Percentiles rank a stretch among this genome's conserved stretches.
Evolutionary conservation across 2,888 invertebrate species (phyloP).

Genomic region (Thera britannica): DNA sequence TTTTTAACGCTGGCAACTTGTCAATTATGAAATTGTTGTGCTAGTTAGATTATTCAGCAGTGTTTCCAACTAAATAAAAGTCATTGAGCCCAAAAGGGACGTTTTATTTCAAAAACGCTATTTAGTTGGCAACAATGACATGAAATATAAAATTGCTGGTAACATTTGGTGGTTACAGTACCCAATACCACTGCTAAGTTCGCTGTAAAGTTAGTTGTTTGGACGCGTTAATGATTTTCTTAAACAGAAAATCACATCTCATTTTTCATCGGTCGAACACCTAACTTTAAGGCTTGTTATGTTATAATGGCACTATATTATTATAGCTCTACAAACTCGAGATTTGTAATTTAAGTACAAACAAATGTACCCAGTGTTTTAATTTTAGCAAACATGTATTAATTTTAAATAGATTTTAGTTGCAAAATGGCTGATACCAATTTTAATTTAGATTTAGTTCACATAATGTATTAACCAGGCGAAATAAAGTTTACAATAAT

Average conservation of each 20-base stretch:
- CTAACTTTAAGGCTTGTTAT: too few species aligned
- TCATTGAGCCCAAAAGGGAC: neutral
- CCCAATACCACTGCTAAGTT: neutral
- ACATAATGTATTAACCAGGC: constrained; percentile 58
- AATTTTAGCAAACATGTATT: constrained; percentile 18
- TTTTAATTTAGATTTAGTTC: constrained; percentile 73
- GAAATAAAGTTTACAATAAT: constrained; percentile 46
- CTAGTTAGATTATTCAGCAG: constrained; percentile 10
- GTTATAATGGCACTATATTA: neutral
- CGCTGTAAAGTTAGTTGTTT: neutral
- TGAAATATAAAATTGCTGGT: neutral
- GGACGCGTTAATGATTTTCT: neutral
- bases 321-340: constrained; percentile 24
- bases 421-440: constrained; percentile 75
- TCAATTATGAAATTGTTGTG: constrained; percentile 28
- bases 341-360: constrained; percentile 35
- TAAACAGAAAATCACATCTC: neutral
- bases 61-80: constrained; percentile 17
- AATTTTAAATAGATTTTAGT: constrained; percentile 53
- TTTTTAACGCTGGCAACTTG: constrained; percentile 40
- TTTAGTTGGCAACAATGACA: constrained; percentile 17
- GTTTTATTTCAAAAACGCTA: neutral
- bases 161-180: constrained; percentile 3
- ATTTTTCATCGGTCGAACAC: neutral
- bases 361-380: constrained; percentile 61